These are phyloP conservation scores for Sylvilagus bachmani DNA, from an alignment of 2,113 vertebrate species.

Conservation along the genomic window DNA sequence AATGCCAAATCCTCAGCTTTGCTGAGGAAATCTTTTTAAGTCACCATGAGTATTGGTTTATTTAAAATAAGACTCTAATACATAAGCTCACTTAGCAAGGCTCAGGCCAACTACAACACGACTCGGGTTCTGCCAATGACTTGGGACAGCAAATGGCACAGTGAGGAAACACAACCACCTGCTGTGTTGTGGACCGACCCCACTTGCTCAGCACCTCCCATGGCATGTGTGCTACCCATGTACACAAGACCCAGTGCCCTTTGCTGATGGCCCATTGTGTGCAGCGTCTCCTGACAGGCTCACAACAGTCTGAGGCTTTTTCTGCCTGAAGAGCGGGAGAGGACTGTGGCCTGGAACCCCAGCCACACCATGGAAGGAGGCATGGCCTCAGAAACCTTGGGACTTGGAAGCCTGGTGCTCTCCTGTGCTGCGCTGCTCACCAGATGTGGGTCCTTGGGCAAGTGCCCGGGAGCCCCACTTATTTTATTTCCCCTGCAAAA, in stretches of 20 bases:
- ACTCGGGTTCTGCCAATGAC: neutral
- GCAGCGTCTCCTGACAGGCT: neutral
- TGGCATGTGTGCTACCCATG: fast-evolving
- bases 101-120: neutral
- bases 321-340: too few species aligned
- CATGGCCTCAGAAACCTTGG: neutral
- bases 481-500: neutral
- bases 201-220: neutral
- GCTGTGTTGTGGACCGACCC: fast-evolving
- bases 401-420: neutral
- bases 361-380: neutral
- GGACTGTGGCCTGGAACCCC: neutral
- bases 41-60: neutral
- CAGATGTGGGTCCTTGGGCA: neutral
- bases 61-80: slow-evolving; percentile 21
- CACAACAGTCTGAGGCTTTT: neutral
- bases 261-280: neutral
- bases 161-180: neutral
- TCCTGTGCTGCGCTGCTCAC: neutral
- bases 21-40: slow-evolving; percentile 21
- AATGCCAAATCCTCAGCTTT: neutral
- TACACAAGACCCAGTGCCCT: neutral
- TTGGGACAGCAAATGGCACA: neutral
- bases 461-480: neutral
- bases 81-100: neutral